Conservation (phyloP, 2,888 invertebrate genomes). For the Toxonevra muliebris region DNA sequence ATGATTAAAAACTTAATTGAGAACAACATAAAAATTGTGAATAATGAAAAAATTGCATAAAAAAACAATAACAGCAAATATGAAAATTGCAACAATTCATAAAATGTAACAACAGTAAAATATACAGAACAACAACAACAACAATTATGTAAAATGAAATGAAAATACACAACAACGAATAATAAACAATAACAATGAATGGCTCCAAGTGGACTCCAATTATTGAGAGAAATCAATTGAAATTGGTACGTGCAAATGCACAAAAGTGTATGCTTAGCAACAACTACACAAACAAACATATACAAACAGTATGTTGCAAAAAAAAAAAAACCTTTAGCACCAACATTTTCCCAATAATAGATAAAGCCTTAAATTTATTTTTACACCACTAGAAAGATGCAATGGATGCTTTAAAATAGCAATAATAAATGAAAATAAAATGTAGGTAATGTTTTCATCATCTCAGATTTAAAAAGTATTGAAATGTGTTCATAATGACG, state of each 20-base stretch:
- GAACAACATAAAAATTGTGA: slow-evolving; percentile 24
- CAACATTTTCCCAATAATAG: too few relatives aligned
- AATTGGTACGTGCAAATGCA: slow-evolving; percentile 29
- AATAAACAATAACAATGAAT: slow-evolving; percentile 39
- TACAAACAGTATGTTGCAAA: neutral
- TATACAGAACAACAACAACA: slow-evolving; percentile 47
- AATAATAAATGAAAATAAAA: too few relatives aligned
- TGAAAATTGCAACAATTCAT: slow-evolving; percentile 8
- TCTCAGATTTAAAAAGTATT: too few relatives aligned
- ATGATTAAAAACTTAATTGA: slow-evolving; percentile 42
- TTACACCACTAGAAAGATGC: too few relatives aligned
- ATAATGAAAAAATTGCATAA: slow-evolving; percentile 11
- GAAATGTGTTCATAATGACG: too few relatives aligned
- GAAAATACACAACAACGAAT: slow-evolving; percentile 41
- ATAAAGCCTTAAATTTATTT: too few relatives aligned
- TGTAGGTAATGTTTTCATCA: too few relatives aligned
- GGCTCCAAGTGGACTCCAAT: slow-evolving; percentile 35
- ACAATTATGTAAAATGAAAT: slow-evolving; percentile 48
- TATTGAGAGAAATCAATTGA: slow-evolving; percentile 43
- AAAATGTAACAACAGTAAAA: slow-evolving; percentile 36
- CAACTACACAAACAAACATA: neutral
- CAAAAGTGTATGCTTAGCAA: slow-evolving; percentile 17
- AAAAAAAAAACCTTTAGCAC: too few relatives aligned
- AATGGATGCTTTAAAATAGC: too few relatives aligned
- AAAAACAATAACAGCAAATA: slow-evolving; percentile 19